These are phyloP conservation scores for Drosophila saltans DNA, from an alignment of 1,140 invertebrate genomes.

Conservation along the genomic window DNA sequence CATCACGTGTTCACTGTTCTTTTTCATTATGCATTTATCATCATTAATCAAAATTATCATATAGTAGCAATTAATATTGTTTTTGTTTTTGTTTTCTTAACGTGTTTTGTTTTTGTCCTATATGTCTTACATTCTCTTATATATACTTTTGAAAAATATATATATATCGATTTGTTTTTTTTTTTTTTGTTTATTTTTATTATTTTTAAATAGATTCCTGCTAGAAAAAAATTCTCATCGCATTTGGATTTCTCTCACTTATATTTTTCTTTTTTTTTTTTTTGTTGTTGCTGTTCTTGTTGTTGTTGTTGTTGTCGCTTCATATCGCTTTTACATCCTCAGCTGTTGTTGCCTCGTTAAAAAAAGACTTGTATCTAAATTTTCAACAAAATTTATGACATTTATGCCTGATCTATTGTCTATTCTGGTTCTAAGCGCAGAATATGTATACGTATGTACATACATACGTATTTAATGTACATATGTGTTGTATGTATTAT, in stretches of 20 bases:
- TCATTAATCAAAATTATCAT: conserved; percentile 63
- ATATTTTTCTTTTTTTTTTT: conserved; percentile 2
- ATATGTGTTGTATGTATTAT: conserved; percentile 32
- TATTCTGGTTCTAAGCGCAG: conserved; percentile 16
- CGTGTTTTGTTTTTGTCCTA: conserved; percentile 49
- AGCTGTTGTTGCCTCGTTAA: conserved; percentile 2
- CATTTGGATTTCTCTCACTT: conserved; percentile 48
- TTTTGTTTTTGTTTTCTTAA: conserved; percentile 46
- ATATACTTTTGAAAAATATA: conserved; percentile 68
- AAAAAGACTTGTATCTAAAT: conserved; percentile 58
- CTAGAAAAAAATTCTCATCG: conserved; percentile 63
- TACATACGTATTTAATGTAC: conserved; percentile 13
- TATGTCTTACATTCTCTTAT: conserved; percentile 79
- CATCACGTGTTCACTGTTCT: conserved; percentile 81
- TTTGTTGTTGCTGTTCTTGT: conserved; percentile 11
- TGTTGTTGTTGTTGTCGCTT: background rate
- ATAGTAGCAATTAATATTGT: conserved; percentile 46
- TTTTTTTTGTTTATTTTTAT: background rate
- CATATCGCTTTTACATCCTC: too few relatives aligned
- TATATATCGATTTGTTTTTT: conserved; percentile 49
- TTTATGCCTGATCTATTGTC: conserved; percentile 56
- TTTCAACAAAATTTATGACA: conserved; percentile 71
- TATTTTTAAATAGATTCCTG: conserved; percentile 69
- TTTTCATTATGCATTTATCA: conserved; percentile 57
- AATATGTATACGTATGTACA: conserved; percentile 29